These are phyloP conservation scores for Helobdella robusta DNA, from an alignment of 2,888 invertebrate genomes.

Conservation along the genomic window DNA sequence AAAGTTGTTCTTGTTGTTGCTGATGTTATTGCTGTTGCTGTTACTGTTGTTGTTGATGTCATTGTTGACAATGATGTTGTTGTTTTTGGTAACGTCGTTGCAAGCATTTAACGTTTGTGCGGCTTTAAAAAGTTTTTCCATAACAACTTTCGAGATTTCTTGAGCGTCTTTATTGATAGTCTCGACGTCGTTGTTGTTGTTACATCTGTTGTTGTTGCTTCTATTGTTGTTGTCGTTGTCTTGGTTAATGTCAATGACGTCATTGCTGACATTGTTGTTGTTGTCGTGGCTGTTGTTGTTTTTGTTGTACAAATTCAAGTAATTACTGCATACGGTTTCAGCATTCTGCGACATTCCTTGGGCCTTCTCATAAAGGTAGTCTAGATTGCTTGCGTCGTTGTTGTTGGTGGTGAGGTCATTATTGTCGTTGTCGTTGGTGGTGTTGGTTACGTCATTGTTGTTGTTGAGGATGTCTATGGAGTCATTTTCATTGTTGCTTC, in stretches of 20 bases:
- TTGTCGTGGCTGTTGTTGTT: not conserved
- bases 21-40: no score
- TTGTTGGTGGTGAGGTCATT: slow-evolving; percentile 11
- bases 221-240: not conserved
- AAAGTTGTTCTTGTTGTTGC: no score
- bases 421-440: not conserved
- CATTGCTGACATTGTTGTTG: not conserved
- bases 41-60: no score
- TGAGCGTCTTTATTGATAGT: not conserved
- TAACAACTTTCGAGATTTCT: no score
- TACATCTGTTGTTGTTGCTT: not conserved
- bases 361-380: slow-evolving; percentile 10
- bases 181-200: not conserved
- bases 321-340: no score
- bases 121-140: no score
- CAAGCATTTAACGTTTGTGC: no score
- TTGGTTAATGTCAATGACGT: not conserved
- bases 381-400: not conserved
- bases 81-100: no score
- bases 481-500: not conserved
- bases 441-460: not conserved
- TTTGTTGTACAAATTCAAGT: no score
- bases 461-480: not conserved
- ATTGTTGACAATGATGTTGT: no score
- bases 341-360: no score